Conservation (phyloP, 2,888 invertebrate genomes). For the Uropetala carovei region DNA sequence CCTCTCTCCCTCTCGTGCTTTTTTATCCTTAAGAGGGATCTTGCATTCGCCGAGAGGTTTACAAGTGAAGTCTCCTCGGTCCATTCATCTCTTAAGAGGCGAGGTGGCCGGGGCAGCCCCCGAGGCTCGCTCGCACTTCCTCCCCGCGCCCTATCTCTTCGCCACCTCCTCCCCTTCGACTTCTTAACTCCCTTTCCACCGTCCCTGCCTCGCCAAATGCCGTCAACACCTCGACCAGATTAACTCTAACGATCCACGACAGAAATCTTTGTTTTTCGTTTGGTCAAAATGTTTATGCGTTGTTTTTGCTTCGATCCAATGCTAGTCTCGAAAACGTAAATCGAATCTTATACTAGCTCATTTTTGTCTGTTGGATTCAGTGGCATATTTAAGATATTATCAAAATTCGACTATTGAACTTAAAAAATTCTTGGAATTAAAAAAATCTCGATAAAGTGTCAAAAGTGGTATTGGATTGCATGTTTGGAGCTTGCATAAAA, state of each 20-base stretch:
- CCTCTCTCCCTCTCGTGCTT: neutral
- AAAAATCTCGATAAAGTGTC: no score
- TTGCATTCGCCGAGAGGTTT: slow-evolving; percentile 44
- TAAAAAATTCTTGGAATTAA: no score
- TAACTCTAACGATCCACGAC: neutral
- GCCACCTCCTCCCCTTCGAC: neutral
- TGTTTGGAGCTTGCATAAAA: no score
- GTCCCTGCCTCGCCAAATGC: neutral
- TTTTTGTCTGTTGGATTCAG: no score
- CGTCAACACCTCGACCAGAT: neutral
- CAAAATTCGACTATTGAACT: no score
- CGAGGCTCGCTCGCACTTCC: neutral
- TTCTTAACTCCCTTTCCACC: neutral
- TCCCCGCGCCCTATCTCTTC: neutral
- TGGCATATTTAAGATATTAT: no score
- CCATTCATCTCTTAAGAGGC: slow-evolving; percentile 34
- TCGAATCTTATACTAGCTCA: no score
- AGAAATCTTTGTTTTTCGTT: no score
- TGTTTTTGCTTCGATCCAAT: no score
- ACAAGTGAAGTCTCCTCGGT: slow-evolving; percentile 24
- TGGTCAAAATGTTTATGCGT: no score
- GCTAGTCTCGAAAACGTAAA: no score
- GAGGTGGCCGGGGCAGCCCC: neutral
- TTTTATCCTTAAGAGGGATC: slow-evolving; percentile 53
- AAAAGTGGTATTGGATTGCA: no score